A percentile compares a stretch with the other conserved stretches of the same genome.
Conservation (phyloP, 2,888 invertebrate genomes). For the Tridacna gigas region DNA sequence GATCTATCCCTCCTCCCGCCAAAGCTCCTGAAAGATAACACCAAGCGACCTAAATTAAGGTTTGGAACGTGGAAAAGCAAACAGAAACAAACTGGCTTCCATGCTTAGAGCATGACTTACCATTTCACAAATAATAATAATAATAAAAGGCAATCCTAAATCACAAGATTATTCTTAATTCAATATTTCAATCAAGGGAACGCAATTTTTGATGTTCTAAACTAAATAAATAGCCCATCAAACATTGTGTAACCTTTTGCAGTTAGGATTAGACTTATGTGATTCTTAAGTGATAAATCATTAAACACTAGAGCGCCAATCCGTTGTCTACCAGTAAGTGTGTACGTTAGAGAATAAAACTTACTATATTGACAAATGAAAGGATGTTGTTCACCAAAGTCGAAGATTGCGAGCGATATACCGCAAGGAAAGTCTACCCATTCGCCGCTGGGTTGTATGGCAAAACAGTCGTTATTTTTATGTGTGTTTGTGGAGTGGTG, state of each 20-base stretch:
- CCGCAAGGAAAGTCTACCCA: conserved; percentile 18
- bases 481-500: conserved; percentile 2
- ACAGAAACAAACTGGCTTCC: too few relatives aligned
- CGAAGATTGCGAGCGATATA: background rate
- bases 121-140: too few relatives aligned
- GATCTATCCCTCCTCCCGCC: too few relatives aligned
- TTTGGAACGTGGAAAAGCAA: too few relatives aligned
- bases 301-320: background rate
- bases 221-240: too few relatives aligned
- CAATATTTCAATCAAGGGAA: too few relatives aligned
- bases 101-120: too few relatives aligned
- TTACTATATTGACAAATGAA: conserved; percentile 22
- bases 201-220: too few relatives aligned
- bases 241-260: background rate
- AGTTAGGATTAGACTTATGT: background rate
- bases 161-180: too few relatives aligned
- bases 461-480: conserved; percentile 20
- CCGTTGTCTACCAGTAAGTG: background rate
- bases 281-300: background rate
- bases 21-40: too few relatives aligned
- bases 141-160: too few relatives aligned
- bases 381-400: conserved; percentile 16
- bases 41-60: too few relatives aligned
- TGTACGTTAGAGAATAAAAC: background rate
- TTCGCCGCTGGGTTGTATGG: conserved; percentile 5